Evolutionary conservation across 2,797 vertebrate species (phyloP).

Genomic region (Sebastes iracundus): DNA sequence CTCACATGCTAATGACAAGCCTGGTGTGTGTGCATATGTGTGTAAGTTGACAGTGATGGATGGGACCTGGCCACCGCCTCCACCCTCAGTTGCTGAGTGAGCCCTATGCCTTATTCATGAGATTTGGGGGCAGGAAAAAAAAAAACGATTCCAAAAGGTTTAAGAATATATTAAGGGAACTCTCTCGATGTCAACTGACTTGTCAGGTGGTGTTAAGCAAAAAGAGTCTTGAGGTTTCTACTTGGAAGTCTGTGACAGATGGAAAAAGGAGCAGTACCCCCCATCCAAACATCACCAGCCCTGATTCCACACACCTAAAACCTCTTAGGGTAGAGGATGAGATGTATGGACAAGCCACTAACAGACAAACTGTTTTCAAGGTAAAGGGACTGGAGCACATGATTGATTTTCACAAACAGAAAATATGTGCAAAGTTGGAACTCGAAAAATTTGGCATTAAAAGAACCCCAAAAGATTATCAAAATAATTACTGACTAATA

Average conservation of each 20-base stretch:
- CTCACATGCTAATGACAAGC: not conserved
- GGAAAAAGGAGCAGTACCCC: conserved; percentile 21
- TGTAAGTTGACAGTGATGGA: conserved; percentile 86
- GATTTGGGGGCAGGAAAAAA: conserved; percentile 82
- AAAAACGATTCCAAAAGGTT: conserved; percentile 86
- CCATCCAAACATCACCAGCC: not conserved
- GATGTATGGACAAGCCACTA: too few relatives aligned
- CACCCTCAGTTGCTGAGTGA: conserved; percentile 89
- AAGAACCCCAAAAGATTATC: too few relatives aligned
- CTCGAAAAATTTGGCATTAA: too few relatives aligned
- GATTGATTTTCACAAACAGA: too few relatives aligned
- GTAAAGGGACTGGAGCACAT: too few relatives aligned
- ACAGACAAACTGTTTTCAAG: too few relatives aligned
- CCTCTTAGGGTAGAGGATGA: too few relatives aligned
- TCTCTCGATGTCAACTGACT: conserved; percentile 87
- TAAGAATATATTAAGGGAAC: conserved; percentile 90
- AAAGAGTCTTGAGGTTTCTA: conserved; percentile 76
- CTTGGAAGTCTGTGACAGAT: conserved; percentile 25
- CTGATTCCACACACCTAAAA: not conserved
- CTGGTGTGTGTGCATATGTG: not conserved
- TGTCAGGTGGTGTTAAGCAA: conserved; percentile 87
- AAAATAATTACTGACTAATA: too few relatives aligned
- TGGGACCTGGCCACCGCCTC: conserved; percentile 84
- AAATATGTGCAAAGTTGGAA: too few relatives aligned
- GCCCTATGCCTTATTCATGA: conserved; percentile 92